A percentile compares a stretch with the other conserved stretches of the same genome.
Conservation (phyloP, 2,888 invertebrate genomes). For the Plebejus argus region DNA sequence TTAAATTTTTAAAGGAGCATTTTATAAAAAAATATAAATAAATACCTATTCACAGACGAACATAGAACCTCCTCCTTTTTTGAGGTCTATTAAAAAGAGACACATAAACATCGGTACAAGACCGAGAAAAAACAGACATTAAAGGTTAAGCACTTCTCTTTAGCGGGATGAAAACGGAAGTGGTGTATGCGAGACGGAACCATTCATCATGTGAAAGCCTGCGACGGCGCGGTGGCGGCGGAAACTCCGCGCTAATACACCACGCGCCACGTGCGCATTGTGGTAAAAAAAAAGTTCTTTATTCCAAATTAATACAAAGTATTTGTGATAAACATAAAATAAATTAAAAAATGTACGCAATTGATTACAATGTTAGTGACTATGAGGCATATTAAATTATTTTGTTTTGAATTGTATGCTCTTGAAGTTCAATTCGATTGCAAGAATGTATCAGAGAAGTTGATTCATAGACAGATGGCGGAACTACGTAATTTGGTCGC, state of each 20-base stretch:
- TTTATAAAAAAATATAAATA: background rate
- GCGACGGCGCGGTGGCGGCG: slow-evolving; percentile 48
- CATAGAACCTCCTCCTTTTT: background rate
- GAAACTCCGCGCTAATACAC: slow-evolving; percentile 55
- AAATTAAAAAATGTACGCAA: background rate
- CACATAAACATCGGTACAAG: background rate
- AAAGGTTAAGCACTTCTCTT: slow-evolving; percentile 15
- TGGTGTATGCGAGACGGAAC: slow-evolving; percentile 50
- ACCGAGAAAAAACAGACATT: slow-evolving; percentile 10
- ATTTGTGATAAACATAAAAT: background rate
- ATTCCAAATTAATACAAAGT: background rate
- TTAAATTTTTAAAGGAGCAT: too few species aligned
- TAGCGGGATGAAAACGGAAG: slow-evolving; percentile 50
- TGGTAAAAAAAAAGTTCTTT: slow-evolving; percentile 29
- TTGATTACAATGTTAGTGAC: background rate
- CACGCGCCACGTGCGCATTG: slow-evolving; percentile 46
- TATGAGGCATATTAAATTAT: background rate
- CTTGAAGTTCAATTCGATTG: background rate
- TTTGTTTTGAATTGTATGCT: background rate
- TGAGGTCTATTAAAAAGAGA: background rate
- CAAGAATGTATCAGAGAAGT: background rate
- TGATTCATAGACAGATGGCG: too few species aligned
- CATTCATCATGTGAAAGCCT: slow-evolving; percentile 61
- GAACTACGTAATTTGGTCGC: too few species aligned
- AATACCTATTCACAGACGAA: background rate